Evolutionary conservation across 1,140 invertebrate species (phyloP).

Genomic region (Cyclargus thomasi): DNA sequence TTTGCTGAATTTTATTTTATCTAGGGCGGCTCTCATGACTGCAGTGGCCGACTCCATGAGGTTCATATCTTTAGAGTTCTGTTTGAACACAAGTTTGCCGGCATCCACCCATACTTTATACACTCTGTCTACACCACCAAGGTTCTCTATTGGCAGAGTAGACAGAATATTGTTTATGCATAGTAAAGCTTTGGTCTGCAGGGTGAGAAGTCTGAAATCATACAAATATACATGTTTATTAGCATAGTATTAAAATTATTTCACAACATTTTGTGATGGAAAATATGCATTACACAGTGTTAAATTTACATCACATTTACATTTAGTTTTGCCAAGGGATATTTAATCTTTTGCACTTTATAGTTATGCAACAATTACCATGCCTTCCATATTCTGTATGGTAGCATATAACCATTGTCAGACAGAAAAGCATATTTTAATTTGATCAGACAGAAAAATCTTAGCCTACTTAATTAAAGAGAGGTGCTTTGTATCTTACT

Average conservation of each 20-base stretch:
- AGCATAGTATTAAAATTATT: background rate
- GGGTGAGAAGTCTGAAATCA: constrained; percentile 53
- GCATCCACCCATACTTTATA: constrained; percentile 77
- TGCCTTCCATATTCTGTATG: too few relatives aligned
- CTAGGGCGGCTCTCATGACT: constrained; percentile 79
- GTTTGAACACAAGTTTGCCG: constrained; percentile 76
- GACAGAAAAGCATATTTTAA: too few relatives aligned
- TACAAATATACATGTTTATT: background rate
- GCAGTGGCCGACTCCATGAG: constrained; percentile 80
- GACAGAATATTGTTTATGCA: constrained; percentile 82
- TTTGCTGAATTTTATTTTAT: constrained; percentile 63
- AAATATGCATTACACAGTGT: too few relatives aligned
- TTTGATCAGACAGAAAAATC: too few relatives aligned
- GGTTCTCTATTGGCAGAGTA: constrained; percentile 74
- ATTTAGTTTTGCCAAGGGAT: too few relatives aligned
- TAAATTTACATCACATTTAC: too few relatives aligned
- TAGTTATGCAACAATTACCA: too few relatives aligned
- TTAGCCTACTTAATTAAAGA: too few relatives aligned
- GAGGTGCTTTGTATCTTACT: constrained; percentile 39
- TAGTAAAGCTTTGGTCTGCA: constrained; percentile 78
- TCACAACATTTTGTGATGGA: too few relatives aligned
- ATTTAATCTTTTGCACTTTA: too few relatives aligned
- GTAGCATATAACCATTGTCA: too few relatives aligned
- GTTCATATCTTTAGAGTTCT: constrained; percentile 63
- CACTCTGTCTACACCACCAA: constrained; percentile 76